Base-by-base conservation (phyloP, 1,140 invertebrate species). In the Whitmania pigra region DNA sequence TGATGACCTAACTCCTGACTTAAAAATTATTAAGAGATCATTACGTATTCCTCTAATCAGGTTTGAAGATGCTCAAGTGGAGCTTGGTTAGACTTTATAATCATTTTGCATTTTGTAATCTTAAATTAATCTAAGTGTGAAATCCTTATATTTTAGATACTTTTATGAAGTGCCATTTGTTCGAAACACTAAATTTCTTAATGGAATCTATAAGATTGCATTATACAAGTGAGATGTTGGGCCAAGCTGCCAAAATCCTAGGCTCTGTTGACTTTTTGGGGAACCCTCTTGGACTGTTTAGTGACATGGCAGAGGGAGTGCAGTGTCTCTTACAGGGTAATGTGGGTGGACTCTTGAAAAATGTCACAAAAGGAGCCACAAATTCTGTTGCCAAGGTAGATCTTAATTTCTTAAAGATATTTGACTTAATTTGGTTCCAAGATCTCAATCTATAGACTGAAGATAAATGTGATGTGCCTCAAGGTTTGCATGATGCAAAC, bases 221-320 rank as follows among this genome's bases (percentile, higher is more conserved):
- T 82, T 94, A 90, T 76, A 89, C 88, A 81, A 88, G 90, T 87
- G 92, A 96, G 83, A 80, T 99, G 17, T 91, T 92, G 80, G 92
- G 92, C 86, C 94, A 98, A 84, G 94, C 94, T 2, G 90, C 90
- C 18, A 89, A 90, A 72, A 97, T 99, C 78, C 82, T 98, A 69
- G 94, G 94, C 0, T 93, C 94, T 0, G 91, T 96, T 36, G 95
- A 99, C 82, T 97, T 98, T 80, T 85, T 99, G 11, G 96, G 96
- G 6, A 98, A 97, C 85, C 95, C 96, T 17, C 80, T 96, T 49
- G 96, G 95, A 17, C 89, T 99, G 75, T 86, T 97, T 53, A 93
- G 91, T 78, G 95, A 99, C 83, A 88, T 99, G 22, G 90, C 91
- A 40, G 94, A 97, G 83, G 94, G 95, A 29, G 88, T 99, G 55